Base-by-base conservation (phyloP, 1,140 invertebrate species). In the Neoseiulus cucumeris region DNA sequence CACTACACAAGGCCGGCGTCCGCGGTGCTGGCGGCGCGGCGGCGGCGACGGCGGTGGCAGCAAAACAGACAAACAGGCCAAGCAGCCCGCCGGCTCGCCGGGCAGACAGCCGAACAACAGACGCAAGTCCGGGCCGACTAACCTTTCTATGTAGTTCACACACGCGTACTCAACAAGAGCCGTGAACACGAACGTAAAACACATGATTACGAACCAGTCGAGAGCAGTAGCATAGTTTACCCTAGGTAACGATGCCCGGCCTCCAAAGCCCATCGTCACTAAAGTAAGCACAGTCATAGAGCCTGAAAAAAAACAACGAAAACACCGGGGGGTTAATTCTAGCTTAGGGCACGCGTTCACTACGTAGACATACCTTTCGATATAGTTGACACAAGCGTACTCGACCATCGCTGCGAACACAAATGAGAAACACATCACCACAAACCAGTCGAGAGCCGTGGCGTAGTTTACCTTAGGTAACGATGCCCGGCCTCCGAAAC, bases 361-460 rank as follows among this genome's bases (percentile, higher is more conserved):
- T 64, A 45, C 68, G 1, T 72, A 71, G 6, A 71, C 67, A 33
- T 77, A 72, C 68, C 80, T 81, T 41, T 81, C 81, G 65, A 81
- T 77, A 72, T 81, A 82, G 71, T 82, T 82, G 66, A 83, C 81
- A 65, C 75, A 76, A 1, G 81, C 81, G 70, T 81, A 83, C 71
- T 83, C 81, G 12, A 82, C 75, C 70, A 83, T 75, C 0, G 81
- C 79, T 1, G 79, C 79, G 69, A 83, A 81, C 42, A 82, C 80
- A 70, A 81, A 82, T 28, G 79, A 74, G 69, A 83, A 80, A 70
- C 81, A 82, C 33, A 82, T 73, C 66, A 81, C 79, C 65, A 83
- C 76, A 72, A 80, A 83, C 72, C 80, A 79, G 71, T 83, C 82
- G 17, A 83, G 72, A 0, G 81, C 81, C 4, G 82, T 83, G 51